Evolutionary conservation across 2,888 invertebrate genomes (phyloP), one percentile per base, ranked within the genome.

Genomic region (Patella caerulea): DNA sequence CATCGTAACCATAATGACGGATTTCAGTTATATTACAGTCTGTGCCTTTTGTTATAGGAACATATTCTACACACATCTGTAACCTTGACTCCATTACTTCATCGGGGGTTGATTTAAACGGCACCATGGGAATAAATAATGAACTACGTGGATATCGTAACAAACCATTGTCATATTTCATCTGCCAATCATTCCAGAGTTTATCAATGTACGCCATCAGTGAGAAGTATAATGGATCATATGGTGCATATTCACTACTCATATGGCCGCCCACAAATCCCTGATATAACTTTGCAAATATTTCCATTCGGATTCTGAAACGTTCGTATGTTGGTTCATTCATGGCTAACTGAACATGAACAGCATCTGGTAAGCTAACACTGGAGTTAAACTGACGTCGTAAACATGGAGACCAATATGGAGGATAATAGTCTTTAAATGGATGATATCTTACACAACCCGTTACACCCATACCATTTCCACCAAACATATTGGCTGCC

Each of bases 221-320:
- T 15, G 90, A 89, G 29, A 88, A 80, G 79, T 88, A 90, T 14
- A 90, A 75, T 4, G 91, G 91, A 81, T 91, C 91, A 81, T 90
- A 91, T 0, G 89, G 84, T 45, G 85, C 83, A 34, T 86, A 81
- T 71, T 87, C 86, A 5, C 90, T 86, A 7, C 81, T 83, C 90
- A 91, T 89, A 72, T 90, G 89, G 11, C 91, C 91, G 29, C 90
- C 91, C 11, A 90, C 88, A 86, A 86, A 89, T 12, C 85, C 83
- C 81, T 89, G 87, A 79, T 88, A 88, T 19, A 88, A 79, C 29
- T 85, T 82, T 19, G 88, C 80, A 71, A 87, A 85, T 24, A 85
- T 76, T 78, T 89, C 88, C 81, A 90, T 81, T 59, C 84, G 81
- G 14, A 86, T 70, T 59, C 88, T 83, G 79, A 90, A 90, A 15